A percentile compares a stretch with the other conserved stretches of the same genome.
These are phyloP conservation scores for Sarcophaga variegata DNA, from an alignment of 2,888 invertebrate species.

Conservation along the genomic window DNA sequence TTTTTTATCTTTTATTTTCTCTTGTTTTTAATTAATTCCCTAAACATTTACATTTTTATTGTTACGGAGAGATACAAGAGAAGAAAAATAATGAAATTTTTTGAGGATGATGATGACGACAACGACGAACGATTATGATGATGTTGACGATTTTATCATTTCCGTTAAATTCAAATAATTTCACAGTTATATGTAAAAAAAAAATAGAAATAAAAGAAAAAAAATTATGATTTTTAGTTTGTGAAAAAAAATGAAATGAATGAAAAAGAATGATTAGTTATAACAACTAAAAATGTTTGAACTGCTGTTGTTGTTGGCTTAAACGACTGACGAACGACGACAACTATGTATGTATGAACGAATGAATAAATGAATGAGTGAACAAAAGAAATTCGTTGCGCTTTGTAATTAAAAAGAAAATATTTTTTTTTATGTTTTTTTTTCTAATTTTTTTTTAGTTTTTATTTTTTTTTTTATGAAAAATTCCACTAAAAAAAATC, in stretches of 20 bases:
- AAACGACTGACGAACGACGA: too few relatives aligned
- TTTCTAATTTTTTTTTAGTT: too few relatives aligned
- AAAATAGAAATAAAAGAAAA: not conserved
- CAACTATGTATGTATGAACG: too few relatives aligned
- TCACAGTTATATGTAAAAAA: conserved; percentile 5
- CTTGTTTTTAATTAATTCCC: conserved; percentile 52
- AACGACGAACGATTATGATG: not conserved
- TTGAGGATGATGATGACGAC: not conserved
- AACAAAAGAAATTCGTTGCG: conserved; percentile 58
- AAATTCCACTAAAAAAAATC: too few relatives aligned
- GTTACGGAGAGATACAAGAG: not conserved
- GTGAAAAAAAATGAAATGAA: too few relatives aligned
- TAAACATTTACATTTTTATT: conserved; percentile 25
- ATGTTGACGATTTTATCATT: conserved; percentile 41
- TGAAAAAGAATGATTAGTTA: not conserved
- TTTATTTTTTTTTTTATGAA: too few relatives aligned
- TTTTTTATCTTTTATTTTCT: not conserved
- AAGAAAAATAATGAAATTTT: too few relatives aligned
- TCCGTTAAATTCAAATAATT: conserved; percentile 51
- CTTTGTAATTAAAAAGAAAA: conserved; percentile 57
- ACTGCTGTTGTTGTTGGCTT: too few relatives aligned
- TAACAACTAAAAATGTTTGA: too few relatives aligned
- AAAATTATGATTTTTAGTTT: too few relatives aligned
- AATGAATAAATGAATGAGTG: conserved; percentile 14
- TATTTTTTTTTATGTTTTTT: too few relatives aligned